phyloP scores from a whole-genome alignment of 1,140 invertebrate genomes.

The Ylistrum balloti region DNA sequence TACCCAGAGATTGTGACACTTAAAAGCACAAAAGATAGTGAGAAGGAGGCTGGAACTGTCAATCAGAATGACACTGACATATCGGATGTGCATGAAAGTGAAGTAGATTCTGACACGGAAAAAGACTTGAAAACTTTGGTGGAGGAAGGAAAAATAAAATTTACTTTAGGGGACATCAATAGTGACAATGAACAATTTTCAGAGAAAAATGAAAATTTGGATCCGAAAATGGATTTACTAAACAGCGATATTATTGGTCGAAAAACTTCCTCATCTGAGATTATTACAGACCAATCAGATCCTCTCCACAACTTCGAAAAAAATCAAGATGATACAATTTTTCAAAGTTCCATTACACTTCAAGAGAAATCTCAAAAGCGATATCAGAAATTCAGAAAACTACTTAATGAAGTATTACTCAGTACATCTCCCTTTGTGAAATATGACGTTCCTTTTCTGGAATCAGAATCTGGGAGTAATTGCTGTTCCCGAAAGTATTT shows the following conservation, averaged over 20 bases:
- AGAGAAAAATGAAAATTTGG: background rate
- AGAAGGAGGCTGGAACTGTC: background rate
- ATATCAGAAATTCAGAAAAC: constrained; percentile 87
- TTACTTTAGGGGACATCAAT: constrained; percentile 14
- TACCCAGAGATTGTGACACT: background rate
- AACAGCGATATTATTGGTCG: background rate
- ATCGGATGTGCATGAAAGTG: background rate
- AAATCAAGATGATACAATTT: constrained; percentile 81
- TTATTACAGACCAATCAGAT: constrained; percentile 81
- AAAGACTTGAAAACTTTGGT: constrained; percentile 15
- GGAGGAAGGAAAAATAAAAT: constrained; percentile 46
- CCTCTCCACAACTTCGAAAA: constrained; percentile 81
- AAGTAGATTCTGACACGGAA: background rate
- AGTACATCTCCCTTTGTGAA: constrained; percentile 94
- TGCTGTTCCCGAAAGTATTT: constrained; percentile 91
- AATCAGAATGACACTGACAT: background rate
- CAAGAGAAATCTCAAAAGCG: constrained; percentile 73
- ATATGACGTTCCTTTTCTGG: constrained; percentile 93
- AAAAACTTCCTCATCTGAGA: background rate
- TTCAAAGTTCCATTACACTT: constrained; percentile 69
- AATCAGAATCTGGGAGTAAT: constrained; percentile 91
- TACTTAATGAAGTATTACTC: constrained; percentile 89
- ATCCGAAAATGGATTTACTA: background rate
- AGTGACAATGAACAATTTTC: background rate
- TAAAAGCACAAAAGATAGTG: background rate